phyloP scores from a whole-genome alignment of 2,888 invertebrate species.

The Dryococelus australis region DNA sequence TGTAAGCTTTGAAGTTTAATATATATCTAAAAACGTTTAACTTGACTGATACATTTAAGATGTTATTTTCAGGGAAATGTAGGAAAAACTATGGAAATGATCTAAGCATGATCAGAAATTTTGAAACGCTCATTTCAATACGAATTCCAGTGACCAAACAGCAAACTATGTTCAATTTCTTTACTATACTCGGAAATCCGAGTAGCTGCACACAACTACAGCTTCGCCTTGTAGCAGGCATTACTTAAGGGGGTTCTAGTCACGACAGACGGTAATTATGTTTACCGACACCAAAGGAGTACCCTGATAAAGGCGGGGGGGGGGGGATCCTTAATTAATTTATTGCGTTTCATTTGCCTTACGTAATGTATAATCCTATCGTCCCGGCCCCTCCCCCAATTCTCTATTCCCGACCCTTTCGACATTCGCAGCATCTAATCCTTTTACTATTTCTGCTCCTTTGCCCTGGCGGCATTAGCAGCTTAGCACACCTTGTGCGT shows the following conservation, averaged over 20 bases:
- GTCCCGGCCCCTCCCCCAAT: not conserved
- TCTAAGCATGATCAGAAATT: no score
- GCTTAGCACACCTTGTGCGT: not conserved
- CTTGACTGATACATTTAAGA: no score
- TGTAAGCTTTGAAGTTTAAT: no score
- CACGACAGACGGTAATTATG: conserved; percentile 39
- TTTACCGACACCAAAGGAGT: conserved; percentile 36
- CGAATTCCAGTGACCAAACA: no score
- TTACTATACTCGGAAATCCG: not conserved
- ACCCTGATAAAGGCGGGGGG: conserved; percentile 31
- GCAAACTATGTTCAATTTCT: no score
- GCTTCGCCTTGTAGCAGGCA: not conserved
- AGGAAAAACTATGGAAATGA: no score
- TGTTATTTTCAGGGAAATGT: no score
- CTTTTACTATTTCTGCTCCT: not conserved
- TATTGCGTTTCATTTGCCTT: conserved; percentile 45
- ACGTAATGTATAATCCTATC: conserved; percentile 1
- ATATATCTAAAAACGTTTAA: no score
- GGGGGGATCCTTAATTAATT: conserved; percentile 43
- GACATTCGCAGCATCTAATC: not conserved
- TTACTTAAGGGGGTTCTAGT: not conserved
- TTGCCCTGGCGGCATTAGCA: not conserved
- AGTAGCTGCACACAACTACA: not conserved
- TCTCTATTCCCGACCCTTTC: not conserved
- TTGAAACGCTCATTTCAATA: no score